A percentile compares a stretch with the other conserved stretches of the same genome.
Conservation (phyloP, 1,140 invertebrate species). For the Aphaenogaster ashmeadi region DNA sequence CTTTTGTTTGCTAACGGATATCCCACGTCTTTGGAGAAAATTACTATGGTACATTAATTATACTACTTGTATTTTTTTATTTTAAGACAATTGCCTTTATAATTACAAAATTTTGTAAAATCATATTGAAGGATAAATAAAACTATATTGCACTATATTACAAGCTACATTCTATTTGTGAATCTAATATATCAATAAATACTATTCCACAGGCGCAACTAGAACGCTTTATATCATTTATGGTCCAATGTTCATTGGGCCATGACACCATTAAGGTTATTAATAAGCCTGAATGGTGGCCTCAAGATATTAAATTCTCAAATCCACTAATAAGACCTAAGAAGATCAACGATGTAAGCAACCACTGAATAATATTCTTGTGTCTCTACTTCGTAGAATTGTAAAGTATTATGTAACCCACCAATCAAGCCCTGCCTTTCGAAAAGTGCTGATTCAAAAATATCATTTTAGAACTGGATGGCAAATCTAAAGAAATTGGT, state of each 20-base stretch:
- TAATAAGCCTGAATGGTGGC: conserved; percentile 90
- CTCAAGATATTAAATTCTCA: conserved; percentile 89
- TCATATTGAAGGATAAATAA: background rate
- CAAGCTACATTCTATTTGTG: background rate
- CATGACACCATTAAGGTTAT: conserved; percentile 89
- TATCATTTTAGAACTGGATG: conserved; percentile 87
- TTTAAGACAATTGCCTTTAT: background rate
- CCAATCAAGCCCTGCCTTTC: background rate
- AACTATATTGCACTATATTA: background rate
- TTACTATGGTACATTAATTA: conserved; percentile 86
- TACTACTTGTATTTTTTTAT: background rate
- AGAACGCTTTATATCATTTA: conserved; percentile 91
- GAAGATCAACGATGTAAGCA: conserved; percentile 85
- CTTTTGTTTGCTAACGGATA: conserved; percentile 91
- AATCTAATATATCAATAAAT: background rate
- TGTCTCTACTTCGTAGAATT: background rate
- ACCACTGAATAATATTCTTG: background rate
- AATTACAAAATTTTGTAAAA: background rate
- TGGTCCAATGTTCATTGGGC: conserved; percentile 92
- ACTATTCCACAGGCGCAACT: conserved; percentile 86
- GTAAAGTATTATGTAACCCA: background rate
- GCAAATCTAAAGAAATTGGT: conserved; percentile 90
- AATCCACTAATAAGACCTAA: conserved; percentile 89
- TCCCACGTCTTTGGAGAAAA: conserved; percentile 90
- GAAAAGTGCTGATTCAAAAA: background rate